phyloP scores from a whole-genome alignment of 2,888 invertebrate genomes.

The Drosophila testacea region DNA sequence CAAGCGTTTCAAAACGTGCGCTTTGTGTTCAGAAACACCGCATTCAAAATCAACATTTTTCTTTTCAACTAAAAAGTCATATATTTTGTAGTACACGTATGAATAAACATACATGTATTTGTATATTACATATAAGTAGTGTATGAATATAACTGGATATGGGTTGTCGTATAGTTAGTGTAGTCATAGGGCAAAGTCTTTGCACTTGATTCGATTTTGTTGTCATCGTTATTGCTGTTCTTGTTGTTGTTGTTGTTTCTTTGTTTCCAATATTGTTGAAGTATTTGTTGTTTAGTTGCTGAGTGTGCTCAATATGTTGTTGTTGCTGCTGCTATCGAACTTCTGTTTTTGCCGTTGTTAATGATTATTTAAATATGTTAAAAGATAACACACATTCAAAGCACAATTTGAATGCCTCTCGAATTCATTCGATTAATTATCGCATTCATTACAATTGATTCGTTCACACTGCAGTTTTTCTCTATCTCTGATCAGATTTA shows the following conservation, averaged over 20 bases:
- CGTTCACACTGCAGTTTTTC: background rate
- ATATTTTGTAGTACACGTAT: background rate
- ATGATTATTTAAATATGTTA: constrained; percentile 64
- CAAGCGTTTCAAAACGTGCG: constrained; percentile 36
- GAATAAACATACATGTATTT: background rate
- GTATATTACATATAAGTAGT: constrained; percentile 2
- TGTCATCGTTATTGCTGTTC: constrained; percentile 50
- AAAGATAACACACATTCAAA: constrained; percentile 52
- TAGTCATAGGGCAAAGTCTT: constrained; percentile 82
- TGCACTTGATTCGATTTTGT: constrained; percentile 64
- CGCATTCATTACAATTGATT: constrained; percentile 22
- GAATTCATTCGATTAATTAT: constrained; percentile 14
- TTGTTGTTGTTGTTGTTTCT: constrained; percentile 25
- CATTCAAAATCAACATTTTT: constrained; percentile 8
- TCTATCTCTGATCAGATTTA: background rate
- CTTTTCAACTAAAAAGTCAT: constrained; percentile 12
- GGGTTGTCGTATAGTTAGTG: constrained; percentile 18
- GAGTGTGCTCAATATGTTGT: constrained; percentile 37
- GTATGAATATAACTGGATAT: constrained; percentile 23
- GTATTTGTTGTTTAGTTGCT: constrained; percentile 53
- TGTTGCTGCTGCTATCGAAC: constrained; percentile 51
- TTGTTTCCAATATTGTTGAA: constrained; percentile 47
- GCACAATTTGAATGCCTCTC: constrained; percentile 13
- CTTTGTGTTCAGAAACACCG: constrained; percentile 31
- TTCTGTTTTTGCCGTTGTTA: constrained; percentile 61